A percentile compares a stretch with the other conserved stretches of the same genome.
These are phyloP conservation scores for Ochropleura plecta DNA, from an alignment of 2,888 invertebrate species.

Conservation along the genomic window DNA sequence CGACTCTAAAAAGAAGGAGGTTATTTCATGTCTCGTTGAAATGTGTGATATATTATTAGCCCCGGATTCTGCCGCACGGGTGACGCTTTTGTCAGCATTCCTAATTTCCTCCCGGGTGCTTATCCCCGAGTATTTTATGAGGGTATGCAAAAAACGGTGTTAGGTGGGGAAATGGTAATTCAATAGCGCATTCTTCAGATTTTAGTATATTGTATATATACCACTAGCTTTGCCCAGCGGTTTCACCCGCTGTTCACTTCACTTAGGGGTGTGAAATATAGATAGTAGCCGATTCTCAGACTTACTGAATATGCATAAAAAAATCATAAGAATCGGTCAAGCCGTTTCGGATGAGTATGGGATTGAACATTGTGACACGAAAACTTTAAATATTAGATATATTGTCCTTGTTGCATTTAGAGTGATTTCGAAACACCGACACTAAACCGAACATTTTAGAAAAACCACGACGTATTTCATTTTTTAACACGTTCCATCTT, in stretches of 20 bases:
- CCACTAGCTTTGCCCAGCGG: too few relatives aligned
- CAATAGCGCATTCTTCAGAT: background rate
- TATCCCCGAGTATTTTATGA: background rate
- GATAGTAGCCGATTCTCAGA: too few relatives aligned
- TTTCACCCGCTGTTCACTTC: too few relatives aligned
- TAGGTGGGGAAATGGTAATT: background rate
- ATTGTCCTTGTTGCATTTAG: background rate
- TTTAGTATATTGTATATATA: background rate
- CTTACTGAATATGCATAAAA: too few relatives aligned
- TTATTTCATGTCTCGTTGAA: background rate
- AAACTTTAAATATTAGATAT: background rate
- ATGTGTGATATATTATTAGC: background rate
- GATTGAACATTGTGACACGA: too few relatives aligned
- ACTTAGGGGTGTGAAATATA: too few relatives aligned
- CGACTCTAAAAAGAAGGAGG: too few relatives aligned
- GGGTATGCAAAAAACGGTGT: background rate
- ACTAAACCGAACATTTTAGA: background rate
- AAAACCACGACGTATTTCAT: too few relatives aligned
- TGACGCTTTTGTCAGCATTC: conserved; percentile 8
- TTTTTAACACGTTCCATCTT: background rate
- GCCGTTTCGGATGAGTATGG: too few relatives aligned
- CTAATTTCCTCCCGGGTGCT: background rate
- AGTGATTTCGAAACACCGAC: background rate
- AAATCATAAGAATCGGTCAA: too few relatives aligned
- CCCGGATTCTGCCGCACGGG: background rate